These are phyloP conservation scores for Oryzias woworae DNA, from an alignment of 2,113 vertebrate genomes.

Conservation along the genomic window DNA sequence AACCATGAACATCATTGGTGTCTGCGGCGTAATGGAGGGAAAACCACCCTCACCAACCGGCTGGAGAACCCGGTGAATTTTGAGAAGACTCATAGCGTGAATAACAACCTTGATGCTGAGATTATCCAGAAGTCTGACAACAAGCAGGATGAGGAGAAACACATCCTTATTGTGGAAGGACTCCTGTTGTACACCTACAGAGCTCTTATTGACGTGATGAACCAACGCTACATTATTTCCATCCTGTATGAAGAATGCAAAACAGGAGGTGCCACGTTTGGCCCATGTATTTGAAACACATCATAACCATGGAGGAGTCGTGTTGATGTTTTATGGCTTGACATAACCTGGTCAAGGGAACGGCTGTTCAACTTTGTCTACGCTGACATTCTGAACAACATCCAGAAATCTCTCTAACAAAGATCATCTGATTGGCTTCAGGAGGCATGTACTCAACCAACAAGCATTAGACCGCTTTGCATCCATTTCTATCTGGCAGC, in stretches of 20 bases:
- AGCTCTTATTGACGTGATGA: conserved; percentile 88
- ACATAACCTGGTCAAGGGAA: conserved; percentile 87
- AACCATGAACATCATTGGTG: conserved; percentile 89
- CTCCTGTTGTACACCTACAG: conserved; percentile 94
- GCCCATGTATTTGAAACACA: conserved; percentile 95
- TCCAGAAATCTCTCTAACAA: conserved; percentile 72
- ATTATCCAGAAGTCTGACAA: conserved; percentile 62
- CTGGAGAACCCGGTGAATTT: conserved; percentile 88
- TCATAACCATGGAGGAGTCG: conserved; percentile 85
- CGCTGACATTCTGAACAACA: conserved; percentile 83
- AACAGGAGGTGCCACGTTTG: conserved; percentile 92
- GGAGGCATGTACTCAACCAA: conserved; percentile 54
- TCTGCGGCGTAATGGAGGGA: conserved; percentile 90
- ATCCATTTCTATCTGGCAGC: conserved; percentile 66
- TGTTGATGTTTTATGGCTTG: conserved; percentile 86
- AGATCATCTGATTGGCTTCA: conserved; percentile 67
- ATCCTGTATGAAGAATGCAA: conserved; percentile 94
- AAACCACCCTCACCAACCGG: conserved; percentile 89
- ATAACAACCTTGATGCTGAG: conserved; percentile 79
- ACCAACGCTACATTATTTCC: conserved; percentile 90
- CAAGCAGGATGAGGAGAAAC: conserved; percentile 73
- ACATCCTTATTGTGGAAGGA: conserved; percentile 93
- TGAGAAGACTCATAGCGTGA: conserved; percentile 90
- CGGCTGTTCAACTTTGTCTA: conserved; percentile 85
- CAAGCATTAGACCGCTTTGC: conserved; percentile 57